Percentiles rank a stretch among this genome's conserved stretches.
phyloP scores from a whole-genome alignment of 2,888 invertebrate species.

The Mesochorus sp. region DNA sequence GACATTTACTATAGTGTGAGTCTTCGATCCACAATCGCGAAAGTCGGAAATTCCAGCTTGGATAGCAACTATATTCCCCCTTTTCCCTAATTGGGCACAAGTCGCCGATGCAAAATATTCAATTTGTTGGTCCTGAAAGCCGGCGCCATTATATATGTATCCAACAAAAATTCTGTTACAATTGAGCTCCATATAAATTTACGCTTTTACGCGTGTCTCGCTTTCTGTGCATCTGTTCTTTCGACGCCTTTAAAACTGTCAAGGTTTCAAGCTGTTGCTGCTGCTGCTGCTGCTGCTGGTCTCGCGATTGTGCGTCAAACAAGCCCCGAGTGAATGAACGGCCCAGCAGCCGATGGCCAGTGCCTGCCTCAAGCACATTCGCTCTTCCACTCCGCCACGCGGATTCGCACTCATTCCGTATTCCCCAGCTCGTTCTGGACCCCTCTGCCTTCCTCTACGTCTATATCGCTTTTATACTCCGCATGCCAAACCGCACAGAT shows the following conservation, averaged over 20 bases:
- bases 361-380: background rate
- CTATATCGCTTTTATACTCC: constrained; percentile 16
- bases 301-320: constrained; percentile 33
- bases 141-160: no score
- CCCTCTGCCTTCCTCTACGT: constrained; percentile 4
- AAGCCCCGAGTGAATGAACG: constrained; percentile 58
- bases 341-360: constrained; percentile 44
- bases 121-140: no score
- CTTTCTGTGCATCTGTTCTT: constrained; percentile 63
- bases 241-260: constrained; percentile 70
- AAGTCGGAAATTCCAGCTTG: no score
- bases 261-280: constrained; percentile 61
- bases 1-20: no score
- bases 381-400: background rate
- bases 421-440: constrained; percentile 48
- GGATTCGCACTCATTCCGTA: constrained; percentile 35
- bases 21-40: no score
- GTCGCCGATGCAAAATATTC: no score
- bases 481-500: constrained; percentile 41
- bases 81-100: no score
- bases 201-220: constrained; percentile 37
- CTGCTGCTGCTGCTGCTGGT: constrained; percentile 20
- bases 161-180: background rate
- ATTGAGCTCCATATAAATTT: constrained; percentile 8
- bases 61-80: no score